Base-by-base conservation (phyloP, 2,113 vertebrate species). In the Oenanthe oenanthe region DNA sequence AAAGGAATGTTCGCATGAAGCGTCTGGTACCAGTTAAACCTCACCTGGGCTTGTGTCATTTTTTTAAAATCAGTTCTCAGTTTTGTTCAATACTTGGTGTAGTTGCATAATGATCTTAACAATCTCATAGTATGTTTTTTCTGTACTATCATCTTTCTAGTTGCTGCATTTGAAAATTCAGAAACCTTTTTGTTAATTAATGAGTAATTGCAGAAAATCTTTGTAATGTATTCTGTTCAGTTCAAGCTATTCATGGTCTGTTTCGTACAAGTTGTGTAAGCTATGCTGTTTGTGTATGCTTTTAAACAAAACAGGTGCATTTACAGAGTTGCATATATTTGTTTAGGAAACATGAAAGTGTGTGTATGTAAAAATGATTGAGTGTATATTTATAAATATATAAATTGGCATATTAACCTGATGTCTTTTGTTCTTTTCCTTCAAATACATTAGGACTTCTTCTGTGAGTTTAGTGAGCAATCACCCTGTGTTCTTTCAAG, bases 401-500 rank as follows among this genome's bases (percentile, higher is more conserved):
- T 29, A 25, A 82, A 68, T 16, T 28, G 17, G 13, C 14, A 22
- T 87, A 75, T 81, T 96, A 77, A 89, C n/a, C 29, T 56, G 51
- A 50, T 14, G 4, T 71, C 20, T 58, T 92, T 58, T 93, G 45
- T 85, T 90, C 16, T 50, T 78, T 76, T 42, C 48, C 40, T 94
- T 7, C 94, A 73, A 90, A 28, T 93, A 50, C 80, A 19, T 84
- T 80, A 99, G 99, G 99, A 99, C 93, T 99, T 99, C 94, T 99
- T 99, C 97, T 99, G 99, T 98, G 99, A 99, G 95, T 99, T 99
- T 97, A 99, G 99, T 94, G 99, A 99, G 89, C 99, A 99, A 45
- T 99, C 99, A 42, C 99, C 99, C 5, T 99, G 99, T 97, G 99
- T 99, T 86, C 99, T 99, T 82, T 99, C 99, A 95, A 98, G 99